Evolutionary conservation across 2,797 vertebrate species (phyloP), one percentile per base, ranked within the genome.

Genomic region (Mallotus villosus): DNA sequence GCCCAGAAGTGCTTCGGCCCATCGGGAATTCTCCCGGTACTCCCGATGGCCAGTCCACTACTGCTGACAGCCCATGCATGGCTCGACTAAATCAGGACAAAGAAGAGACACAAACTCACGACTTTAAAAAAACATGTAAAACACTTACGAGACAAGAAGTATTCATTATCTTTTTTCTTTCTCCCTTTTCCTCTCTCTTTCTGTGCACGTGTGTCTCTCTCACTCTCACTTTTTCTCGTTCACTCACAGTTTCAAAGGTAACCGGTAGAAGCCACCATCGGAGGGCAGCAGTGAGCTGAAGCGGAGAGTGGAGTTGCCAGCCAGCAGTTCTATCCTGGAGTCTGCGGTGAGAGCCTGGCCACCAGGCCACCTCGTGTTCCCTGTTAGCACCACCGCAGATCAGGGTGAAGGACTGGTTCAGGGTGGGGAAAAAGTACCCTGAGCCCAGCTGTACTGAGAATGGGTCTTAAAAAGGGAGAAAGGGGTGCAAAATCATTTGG

Each of bases 11-110:
- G n/a, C n/a, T n/a, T n/a, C n/a, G n/a, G n/a, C n/a, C n/a, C n/a
- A n/a, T n/a, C n/a, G n/a, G n/a, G n/a, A n/a, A n/a, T n/a, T n/a
- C n/a, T n/a, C n/a, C n/a, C n/a, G n/a, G n/a, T n/a, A n/a, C n/a
- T n/a, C n/a, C n/a, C n/a, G n/a, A n/a, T n/a, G n/a, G n/a, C n/a
- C n/a, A n/a, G n/a, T n/a, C n/a, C n/a, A n/a, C n/a, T n/a, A n/a
- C n/a, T n/a, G n/a, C n/a, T n/a, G 67, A 87, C 41, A 4, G 74
- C 78, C 82, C 85, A 87, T n/a, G n/a, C n/a, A n/a, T 0, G 55
- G 74, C 71, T 81, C 68, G 70, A 78, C 82, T 82, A 14, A 5
- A 58, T 14, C 9, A 46, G 11, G 41, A 11, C 9, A 74, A 51
- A 73, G 0, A 77, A 21, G 0, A 27, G 16, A 37, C 17, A 64